These are phyloP conservation scores for Hydropsyche tenuis DNA, from an alignment of 1,140 invertebrate genomes.

Conservation along the genomic window DNA sequence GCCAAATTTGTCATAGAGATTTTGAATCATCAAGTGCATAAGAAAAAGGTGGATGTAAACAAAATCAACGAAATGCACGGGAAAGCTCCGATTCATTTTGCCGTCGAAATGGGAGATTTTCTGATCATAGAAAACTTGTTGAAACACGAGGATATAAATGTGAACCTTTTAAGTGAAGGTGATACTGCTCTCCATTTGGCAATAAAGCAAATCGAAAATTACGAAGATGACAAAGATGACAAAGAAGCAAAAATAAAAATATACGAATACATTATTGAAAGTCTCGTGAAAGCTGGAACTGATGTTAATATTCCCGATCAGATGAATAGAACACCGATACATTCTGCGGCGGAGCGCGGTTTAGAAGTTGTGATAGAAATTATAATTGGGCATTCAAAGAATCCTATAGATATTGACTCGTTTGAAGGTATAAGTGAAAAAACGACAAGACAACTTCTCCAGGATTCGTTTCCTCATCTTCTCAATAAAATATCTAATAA, in stretches of 20 bases:
- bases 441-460: slow-evolving; percentile 64
- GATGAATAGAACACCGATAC: slow-evolving; percentile 67
- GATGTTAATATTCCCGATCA: slow-evolving; percentile 70
- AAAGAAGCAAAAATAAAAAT: slow-evolving; percentile 54
- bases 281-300: slow-evolving; percentile 65
- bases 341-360: slow-evolving; percentile 67
- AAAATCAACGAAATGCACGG: slow-evolving; percentile 67
- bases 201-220: slow-evolving; percentile 64
- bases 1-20: slow-evolving; percentile 67
- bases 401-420: slow-evolving; percentile 65
- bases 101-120: slow-evolving; percentile 65
- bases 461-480: slow-evolving; percentile 69
- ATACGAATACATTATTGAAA: slow-evolving; percentile 62
- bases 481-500: slow-evolving; percentile 60
- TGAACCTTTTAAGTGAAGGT: slow-evolving; percentile 62
- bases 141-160: slow-evolving; percentile 62
- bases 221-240: slow-evolving; percentile 60
- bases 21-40: too few species aligned
- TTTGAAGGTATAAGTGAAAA: slow-evolving; percentile 64
- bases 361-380: slow-evolving; percentile 59
- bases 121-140: slow-evolving; percentile 64
- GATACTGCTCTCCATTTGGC: slow-evolving; percentile 70
- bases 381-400: slow-evolving; percentile 60
- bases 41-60: slow-evolving; percentile 69
- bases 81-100: slow-evolving; percentile 72